Conservation (phyloP, 2,797 vertebrate genomes). For the Lerista edwardsae region DNA sequence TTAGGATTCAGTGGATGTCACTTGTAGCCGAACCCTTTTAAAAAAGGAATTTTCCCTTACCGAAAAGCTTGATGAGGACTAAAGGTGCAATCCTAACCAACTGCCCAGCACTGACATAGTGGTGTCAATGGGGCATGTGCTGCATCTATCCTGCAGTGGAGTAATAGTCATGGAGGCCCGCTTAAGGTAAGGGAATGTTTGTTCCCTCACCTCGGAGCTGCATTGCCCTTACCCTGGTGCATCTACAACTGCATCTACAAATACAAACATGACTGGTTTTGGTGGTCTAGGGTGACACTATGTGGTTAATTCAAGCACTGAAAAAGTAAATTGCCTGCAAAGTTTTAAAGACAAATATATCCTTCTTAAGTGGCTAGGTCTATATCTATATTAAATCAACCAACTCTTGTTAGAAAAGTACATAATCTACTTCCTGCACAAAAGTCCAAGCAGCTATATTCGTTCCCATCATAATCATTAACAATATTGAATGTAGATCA, state of each 20-base stretch:
- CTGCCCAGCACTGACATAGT: no score
- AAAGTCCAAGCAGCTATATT: not conserved
- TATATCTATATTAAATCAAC: not conserved
- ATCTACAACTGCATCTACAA: not conserved
- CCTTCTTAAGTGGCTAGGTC: not conserved
- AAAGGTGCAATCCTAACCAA: no score
- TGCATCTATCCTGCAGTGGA: no score
- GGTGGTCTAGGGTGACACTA: slow-evolving; percentile 72
- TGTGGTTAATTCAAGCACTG: slow-evolving; percentile 69
- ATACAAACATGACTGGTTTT: slow-evolving; percentile 25
- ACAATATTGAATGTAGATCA: not conserved
- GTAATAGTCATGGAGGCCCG: no score
- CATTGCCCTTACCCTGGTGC: not conserved
- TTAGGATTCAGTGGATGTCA: no score
- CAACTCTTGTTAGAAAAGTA: not conserved
- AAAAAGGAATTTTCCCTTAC: no score
- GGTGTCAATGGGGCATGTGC: no score
- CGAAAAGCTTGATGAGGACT: no score
- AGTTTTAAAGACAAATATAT: not conserved
- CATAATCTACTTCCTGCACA: not conserved
- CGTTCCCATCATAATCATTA: not conserved
- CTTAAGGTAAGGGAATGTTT: no score
- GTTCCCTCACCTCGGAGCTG: no score
- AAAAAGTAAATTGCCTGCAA: slow-evolving; percentile 26
- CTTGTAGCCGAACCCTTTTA: no score